Base-by-base conservation (phyloP, 2,888 invertebrate species). In the Hirtodrosophila histrioides region DNA sequence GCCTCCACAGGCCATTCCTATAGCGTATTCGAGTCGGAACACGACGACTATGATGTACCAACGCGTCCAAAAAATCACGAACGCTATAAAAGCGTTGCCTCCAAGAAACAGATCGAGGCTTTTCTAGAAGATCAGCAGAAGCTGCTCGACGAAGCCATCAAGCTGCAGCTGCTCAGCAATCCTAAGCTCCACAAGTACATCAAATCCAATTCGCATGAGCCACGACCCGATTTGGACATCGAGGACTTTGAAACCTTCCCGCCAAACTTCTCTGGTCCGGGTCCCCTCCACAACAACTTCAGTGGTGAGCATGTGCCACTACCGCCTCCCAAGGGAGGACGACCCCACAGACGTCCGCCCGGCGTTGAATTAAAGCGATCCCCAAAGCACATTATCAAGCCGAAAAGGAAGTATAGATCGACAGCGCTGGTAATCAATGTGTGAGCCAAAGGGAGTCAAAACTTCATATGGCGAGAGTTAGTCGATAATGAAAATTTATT, bases 61-160 rank as follows among this genome's bases (percentile, higher is more conserved):
- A 41, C 49, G 3, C 78, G 80, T 4, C 27, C 55, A 0, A 89
- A 88, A 36, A 53, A 44, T 9, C 79, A 81, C 9, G 90, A 90
- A 17, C 89, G 86, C 12, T 89, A 82, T 41, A 90, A 89, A 56
- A 79, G 33, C n/a, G 87, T 87, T 7, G 90, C 90, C 2, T 89
- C 90, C 3, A 89, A 90, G 45, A 90, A 90, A 24, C 90, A 90
- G 69, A 88, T 90, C 41, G 89, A 89, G 46, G 82, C 89, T 1
- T 90, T 83, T 50, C 43, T 90, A 0, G 89, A 90, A 56, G 90
- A 90, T 60, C 90, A 90, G 29, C 90, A 90, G 45, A 88, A 88
- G 36, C 46, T 90, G 4, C 76, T 90, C 0, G 90, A 89, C 39
- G 90, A 90, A 5, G 90, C 90, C 12, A 66, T 90, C 5, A 90